Conservation (phyloP, 2,113 vertebrate genomes). For the Cynocephalus volans region DNA sequence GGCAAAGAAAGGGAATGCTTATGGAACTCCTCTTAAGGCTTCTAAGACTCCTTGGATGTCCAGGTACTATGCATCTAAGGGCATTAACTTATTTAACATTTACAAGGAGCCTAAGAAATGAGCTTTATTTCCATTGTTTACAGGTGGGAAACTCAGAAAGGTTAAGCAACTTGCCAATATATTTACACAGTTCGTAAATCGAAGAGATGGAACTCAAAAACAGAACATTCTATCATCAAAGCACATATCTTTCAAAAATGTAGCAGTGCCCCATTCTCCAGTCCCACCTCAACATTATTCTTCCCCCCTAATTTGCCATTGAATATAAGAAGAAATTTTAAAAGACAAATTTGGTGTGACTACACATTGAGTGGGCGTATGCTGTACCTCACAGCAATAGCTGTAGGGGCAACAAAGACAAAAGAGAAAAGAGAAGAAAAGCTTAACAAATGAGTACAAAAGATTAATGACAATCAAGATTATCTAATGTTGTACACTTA, state of each 20-base stretch:
- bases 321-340: neutral
- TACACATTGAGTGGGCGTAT: neutral
- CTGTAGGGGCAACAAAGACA: neutral
- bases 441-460: slow-evolving; percentile 22
- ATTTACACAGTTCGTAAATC: neutral
- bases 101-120: neutral
- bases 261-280: neutral
- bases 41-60: no score
- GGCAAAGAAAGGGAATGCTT: neutral
- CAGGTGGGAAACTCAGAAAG: neutral
- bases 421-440: neutral
- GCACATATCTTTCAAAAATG: neutral
- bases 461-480: neutral
- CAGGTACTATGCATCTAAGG: neutral
- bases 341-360: neutral
- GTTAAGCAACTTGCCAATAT: neutral
- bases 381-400: neutral
- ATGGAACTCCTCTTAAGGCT: neutral
- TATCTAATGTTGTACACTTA: neutral
- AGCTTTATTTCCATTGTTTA: neutral
- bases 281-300: neutral
- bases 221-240: neutral
- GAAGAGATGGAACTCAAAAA: neutral
- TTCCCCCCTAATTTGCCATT: neutral
- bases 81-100: neutral